Evolutionary conservation across 2,888 invertebrate species (phyloP), one percentile per base, ranked within the genome.

Genomic region (Caenorhabditis macrosperma): DNA sequence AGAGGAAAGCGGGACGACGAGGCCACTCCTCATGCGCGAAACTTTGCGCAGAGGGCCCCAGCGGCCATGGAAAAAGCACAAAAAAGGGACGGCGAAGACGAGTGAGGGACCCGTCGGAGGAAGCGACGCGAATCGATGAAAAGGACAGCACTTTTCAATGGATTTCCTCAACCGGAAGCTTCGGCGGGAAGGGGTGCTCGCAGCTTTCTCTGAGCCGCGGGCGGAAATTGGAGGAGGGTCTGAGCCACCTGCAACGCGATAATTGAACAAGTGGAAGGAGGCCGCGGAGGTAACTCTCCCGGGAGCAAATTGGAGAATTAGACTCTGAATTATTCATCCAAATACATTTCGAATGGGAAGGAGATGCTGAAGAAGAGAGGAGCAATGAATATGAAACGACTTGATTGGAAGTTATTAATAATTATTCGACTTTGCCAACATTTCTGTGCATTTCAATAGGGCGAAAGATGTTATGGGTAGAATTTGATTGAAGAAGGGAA

Each of bases 21-120:
- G 64, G 57, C 63, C 72, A 64, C 72, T 72, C 61, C 44, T 72
- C 72, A 72, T 72, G 72, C 46, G 63, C 72, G 64, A 63, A 72
- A 72, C 63, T 72, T 72, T 72, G 63, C 72, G 63, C 64, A 72
- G 64, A 64, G 33, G 72, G 72, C 72, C 63, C 72, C 72, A 64
- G 66, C 60, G 66, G 50, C 59, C 50, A 59, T 60, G 60, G 57
- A 60, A 46, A 75, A 60, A 48, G 35, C 54, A 41, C 30, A 64
- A 57, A 72, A 64, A 72, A 72, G 24, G 57, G 64, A 74, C 48
- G 64, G 64, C 67, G 67, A 57, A 64, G 63, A 72, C 63, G 54
- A 52, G 52, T 41, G 60, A 54, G 48, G 64, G 72, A 35, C 61
- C 63, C 61, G 22, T 54, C 30, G 30, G 28, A 61, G 52, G 50